These are phyloP conservation scores for Ricordea florida DNA, from an alignment of 92 coral and sea anemone species.

Conservation along the genomic window DNA sequence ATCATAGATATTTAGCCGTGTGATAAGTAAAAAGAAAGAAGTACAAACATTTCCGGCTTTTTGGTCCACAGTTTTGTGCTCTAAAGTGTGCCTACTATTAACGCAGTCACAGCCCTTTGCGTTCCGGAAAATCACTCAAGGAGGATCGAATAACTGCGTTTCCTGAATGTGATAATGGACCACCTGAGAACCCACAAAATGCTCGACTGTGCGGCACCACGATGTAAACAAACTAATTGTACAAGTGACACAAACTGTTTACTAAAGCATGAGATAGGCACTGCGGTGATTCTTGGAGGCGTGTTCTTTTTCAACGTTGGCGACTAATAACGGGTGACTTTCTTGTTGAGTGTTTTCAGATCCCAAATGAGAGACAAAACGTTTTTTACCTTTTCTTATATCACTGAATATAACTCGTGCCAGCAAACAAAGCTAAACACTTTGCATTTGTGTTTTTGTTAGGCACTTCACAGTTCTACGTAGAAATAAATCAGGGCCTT, in stretches of 20 bases:
- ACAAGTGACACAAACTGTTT: slow-evolving; percentile 36
- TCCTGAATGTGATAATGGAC: slow-evolving; percentile 84
- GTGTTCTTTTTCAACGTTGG: background rate
- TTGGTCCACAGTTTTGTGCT: background rate
- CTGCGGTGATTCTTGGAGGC: slow-evolving; percentile 9
- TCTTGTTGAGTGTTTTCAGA: slow-evolving; percentile 12
- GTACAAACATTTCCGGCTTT: slow-evolving; percentile 25
- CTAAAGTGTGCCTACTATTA: slow-evolving; percentile 1
- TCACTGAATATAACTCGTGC: too few species aligned
- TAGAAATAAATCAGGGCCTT: too few species aligned
- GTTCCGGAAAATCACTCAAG: slow-evolving; percentile 39
- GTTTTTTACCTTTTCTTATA: too few species aligned
- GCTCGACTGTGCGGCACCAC: slow-evolving; percentile 43
- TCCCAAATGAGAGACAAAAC: slow-evolving; percentile 4
- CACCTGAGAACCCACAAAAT: background rate
- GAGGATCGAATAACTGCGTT: slow-evolving; percentile 60
- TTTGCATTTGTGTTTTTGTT: too few species aligned
- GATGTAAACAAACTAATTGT: slow-evolving; percentile 25
- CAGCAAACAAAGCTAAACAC: background rate
- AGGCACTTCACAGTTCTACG: too few species aligned
- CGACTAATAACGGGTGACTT: background rate
- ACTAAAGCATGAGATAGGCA: slow-evolving; percentile 6
- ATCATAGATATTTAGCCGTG: background rate
- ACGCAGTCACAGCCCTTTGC: background rate
- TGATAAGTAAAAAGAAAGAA: background rate